phyloP scores from a whole-genome alignment of 2,113 vertebrate species.

The Aphelocoma coerulescens region DNA sequence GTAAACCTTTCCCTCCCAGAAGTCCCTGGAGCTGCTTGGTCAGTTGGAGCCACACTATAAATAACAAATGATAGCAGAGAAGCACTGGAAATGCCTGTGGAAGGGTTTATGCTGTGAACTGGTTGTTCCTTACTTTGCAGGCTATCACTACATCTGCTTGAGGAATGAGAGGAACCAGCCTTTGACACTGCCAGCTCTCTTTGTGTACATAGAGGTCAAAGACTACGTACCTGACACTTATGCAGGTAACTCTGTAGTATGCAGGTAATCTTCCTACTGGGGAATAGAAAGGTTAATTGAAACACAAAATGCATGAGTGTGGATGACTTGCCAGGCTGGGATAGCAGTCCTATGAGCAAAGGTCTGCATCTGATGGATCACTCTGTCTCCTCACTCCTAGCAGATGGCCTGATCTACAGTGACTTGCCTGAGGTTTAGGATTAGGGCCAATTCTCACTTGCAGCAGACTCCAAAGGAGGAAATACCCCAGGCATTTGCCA shows the following conservation, averaged over 20 bases:
- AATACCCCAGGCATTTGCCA: background rate
- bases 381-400: background rate
- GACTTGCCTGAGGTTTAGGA: background rate
- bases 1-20: background rate
- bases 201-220: slow-evolving; percentile 95
- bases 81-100: background rate
- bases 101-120: background rate
- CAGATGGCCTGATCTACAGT: background rate
- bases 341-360: background rate
- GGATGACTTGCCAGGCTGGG: background rate
- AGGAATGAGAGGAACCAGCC: slow-evolving; percentile 95
- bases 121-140: slow-evolving; percentile 64
- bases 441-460: background rate
- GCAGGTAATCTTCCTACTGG: background rate
- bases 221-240: slow-evolving; percentile 97
- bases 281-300: background rate
- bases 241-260: slow-evolving; percentile 75
- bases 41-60: background rate
- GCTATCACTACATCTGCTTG: slow-evolving; percentile 92
- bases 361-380: background rate
- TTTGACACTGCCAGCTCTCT: slow-evolving; percentile 87
- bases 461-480: background rate
- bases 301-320: background rate
- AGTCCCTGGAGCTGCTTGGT: background rate
- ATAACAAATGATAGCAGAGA: background rate